Evolutionary conservation across 1,140 invertebrate species (phyloP), one percentile per base, ranked within the genome.

Genomic region (Pristionchus pacificus): DNA sequence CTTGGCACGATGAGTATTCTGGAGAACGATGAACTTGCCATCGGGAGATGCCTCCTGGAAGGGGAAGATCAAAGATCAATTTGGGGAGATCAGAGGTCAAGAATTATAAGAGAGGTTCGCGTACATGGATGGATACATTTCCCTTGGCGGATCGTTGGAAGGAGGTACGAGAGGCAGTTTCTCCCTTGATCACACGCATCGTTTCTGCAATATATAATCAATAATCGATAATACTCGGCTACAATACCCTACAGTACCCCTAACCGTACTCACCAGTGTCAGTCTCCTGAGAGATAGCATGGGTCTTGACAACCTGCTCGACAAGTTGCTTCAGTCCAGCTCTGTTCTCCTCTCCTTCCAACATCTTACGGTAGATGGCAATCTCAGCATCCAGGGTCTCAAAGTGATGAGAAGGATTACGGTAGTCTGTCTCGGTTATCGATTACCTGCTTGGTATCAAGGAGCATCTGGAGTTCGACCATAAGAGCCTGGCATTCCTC

Each of bases 121-220:
- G 6, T 6, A 49, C 38, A 10, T 76, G 78, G 68, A 83, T 84
- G 31, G 80, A 81, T 15, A 83, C 82, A 68, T 83, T 84, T 33
- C 82, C 82, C 71, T 87, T 87, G 30, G 87, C 86, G 31, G 84
- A 86, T 69, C 86, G 80, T 76, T 86, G 85, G 80, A 86, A 88
- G 14, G 87, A 87, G 6, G 86, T 85, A 59, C 85, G 87, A 60
- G 85, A 85, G 13, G 85, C 85, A 30, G 87, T 86, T 70, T 87
- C 86, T 2, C 86, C 86, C 67, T 86, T 82, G 76, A 86, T 85
- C 14, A 85, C 75, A 38, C 82, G 71, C 80, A 82, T 84, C 19
- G 82, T 84, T 64, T 82, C 79, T 81, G 70, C 68, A 80, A 66
- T 66, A 27, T 30, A 15, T 14, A 25, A 2, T 14, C 1, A 55